Percentiles rank a stretch among this genome's conserved stretches.
Conservation (phyloP, 1,140 invertebrate genomes). For the Drosophila pandora region DNA sequence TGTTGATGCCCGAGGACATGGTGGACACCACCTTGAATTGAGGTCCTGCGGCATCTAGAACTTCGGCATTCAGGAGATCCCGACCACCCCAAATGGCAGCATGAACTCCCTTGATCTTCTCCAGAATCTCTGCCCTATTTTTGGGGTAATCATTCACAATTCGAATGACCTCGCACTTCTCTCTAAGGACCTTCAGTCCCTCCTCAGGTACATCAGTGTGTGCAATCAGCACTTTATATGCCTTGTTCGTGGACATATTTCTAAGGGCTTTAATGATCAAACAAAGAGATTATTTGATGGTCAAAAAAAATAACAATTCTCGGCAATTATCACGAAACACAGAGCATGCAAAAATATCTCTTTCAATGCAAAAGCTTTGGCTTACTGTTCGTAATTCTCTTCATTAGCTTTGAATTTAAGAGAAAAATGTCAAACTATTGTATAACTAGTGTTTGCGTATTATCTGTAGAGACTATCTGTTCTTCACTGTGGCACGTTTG, state of each 20-base stretch:
- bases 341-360: neutral
- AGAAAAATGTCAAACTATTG: neutral
- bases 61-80: slow-evolving; percentile 90
- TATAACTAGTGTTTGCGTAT: neutral
- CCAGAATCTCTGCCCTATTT: slow-evolving; percentile 85
- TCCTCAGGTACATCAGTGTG: slow-evolving; percentile 81
- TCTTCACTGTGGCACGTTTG: slow-evolving; percentile 5
- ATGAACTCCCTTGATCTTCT: slow-evolving; percentile 87
- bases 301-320: slow-evolving; percentile 1
- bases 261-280: neutral
- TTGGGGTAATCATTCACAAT: slow-evolving; percentile 52
- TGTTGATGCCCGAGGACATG: slow-evolving; percentile 94
- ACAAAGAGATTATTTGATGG: neutral
- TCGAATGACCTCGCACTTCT: slow-evolving; percentile 60
- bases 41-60: slow-evolving; percentile 89
- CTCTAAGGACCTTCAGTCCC: slow-evolving; percentile 83
- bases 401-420: slow-evolving; percentile 8
- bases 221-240: slow-evolving; percentile 83
- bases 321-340: neutral
- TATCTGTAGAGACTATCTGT: neutral
- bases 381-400: neutral
- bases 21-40: slow-evolving; percentile 93
- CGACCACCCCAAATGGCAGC: slow-evolving; percentile 88
- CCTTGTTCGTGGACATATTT: slow-evolving; percentile 52
- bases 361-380: slow-evolving; percentile 1